A percentile compares a stretch with the other conserved stretches of the same genome.
Conservation (phyloP, 2,797 vertebrate genomes). For the Sebastes nivosus region DNA sequence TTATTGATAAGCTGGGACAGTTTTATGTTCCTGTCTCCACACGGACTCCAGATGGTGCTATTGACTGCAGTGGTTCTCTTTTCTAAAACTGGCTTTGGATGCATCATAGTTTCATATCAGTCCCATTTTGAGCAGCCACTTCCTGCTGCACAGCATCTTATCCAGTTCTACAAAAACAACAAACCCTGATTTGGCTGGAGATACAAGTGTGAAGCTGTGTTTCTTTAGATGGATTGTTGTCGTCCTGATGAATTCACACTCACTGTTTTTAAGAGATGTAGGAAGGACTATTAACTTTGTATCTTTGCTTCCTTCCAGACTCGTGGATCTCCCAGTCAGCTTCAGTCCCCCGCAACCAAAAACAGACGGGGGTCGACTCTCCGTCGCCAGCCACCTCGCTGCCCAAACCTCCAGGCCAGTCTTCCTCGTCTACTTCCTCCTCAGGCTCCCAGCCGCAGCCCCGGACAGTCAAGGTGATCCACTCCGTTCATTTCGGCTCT, state of each 20-base stretch:
- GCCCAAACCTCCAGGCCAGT: constrained; percentile 93
- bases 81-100: not conserved
- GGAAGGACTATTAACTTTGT: not conserved
- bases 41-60: constrained; percentile 49
- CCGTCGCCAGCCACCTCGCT: constrained; percentile 92
- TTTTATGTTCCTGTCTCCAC: not conserved
- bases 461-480: constrained; percentile 90
- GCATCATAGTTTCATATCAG: not conserved
- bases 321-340: constrained; percentile 98
- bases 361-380: constrained; percentile 93
- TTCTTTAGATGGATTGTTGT: not conserved
- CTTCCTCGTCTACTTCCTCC: constrained; percentile 86
- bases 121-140: not conserved
- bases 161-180: not conserved
- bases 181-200: not conserved
- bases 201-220: not conserved
- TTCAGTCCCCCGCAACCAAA: constrained; percentile 97
- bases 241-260: not conserved
- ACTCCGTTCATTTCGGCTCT: not conserved
- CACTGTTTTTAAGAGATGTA: not conserved
- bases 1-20: not conserved
- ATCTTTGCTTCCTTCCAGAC: constrained; percentile 77
- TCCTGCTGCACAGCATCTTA: not conserved
- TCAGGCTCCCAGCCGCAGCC: constrained; percentile 86
- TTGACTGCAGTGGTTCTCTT: not conserved